Base-by-base conservation (phyloP, 2,113 vertebrate species). In the Podiceps cristatus region DNA sequence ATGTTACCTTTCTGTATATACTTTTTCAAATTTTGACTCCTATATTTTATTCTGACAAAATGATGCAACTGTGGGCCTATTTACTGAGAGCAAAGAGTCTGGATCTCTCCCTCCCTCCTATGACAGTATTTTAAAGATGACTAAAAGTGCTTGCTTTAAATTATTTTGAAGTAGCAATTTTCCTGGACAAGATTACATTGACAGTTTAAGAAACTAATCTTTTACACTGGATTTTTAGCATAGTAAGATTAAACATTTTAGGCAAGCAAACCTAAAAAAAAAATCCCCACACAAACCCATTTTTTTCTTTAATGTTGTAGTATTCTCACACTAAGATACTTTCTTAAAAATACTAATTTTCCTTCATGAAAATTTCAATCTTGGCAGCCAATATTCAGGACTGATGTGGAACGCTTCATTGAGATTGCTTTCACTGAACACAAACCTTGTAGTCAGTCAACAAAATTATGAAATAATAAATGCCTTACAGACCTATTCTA, bases 401-500 rank as follows among this genome's bases (percentile, higher is more conserved):
- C 28, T 90, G 80, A 92, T 72, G 66, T 58, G n/a, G 29, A 95
- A 88, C 63, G 59, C 35, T 92, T 95, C 68, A 91, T 6, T 62
- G 58, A 58, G 44, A 42, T 50, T 53, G 27, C 71, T 97, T 93
- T 96, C 29, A 52, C 37, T 64, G 31, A 97, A 92, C 24, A 83
- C 18, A 97, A 94, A 72, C 40, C 49, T 93, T 91, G 42, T 52
- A 96, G 86, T 97, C 86, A 97, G 80, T 97, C 90, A 98, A 95
- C 22, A 87, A 73, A 88, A 95, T 87, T 93, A 94, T 95, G 33
- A 97, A 96, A 93, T 92, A 95, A 95, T 84, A 47, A 96, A 92
- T 90, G 86, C 52, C 74, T 97, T 88, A 88, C 1, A 2, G 78
- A 97, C n/a, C 29, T 82, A 88, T 79, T 91, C 85, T 97, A 96